These are phyloP conservation scores for Archips xylosteana DNA, from an alignment of 2,888 invertebrate genomes.

Conservation along the genomic window DNA sequence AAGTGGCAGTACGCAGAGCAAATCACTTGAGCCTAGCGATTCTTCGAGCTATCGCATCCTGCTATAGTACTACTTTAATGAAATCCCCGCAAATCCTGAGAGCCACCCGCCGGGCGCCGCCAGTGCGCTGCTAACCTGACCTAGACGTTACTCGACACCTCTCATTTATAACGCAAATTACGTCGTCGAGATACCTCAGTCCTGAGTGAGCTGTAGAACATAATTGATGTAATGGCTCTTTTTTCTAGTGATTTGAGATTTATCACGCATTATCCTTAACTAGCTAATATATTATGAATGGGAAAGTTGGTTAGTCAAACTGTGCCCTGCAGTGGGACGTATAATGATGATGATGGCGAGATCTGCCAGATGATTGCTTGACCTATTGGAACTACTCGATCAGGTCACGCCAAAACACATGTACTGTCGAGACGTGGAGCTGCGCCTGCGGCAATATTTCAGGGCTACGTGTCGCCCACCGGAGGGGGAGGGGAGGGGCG, in stretches of 20 bases:
- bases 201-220: slow-evolving; percentile 19
- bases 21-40: too few relatives aligned
- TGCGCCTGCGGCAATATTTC: slow-evolving; percentile 34
- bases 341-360: too few relatives aligned
- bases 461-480: slow-evolving; percentile 32
- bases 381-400: not conserved
- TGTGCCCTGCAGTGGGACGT: too few relatives aligned
- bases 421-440: not conserved
- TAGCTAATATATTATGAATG: too few relatives aligned
- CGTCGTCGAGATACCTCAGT: slow-evolving; percentile 1
- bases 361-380: not conserved
- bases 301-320: too few relatives aligned
- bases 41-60: too few relatives aligned
- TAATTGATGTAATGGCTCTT: not conserved
- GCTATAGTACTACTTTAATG: too few relatives aligned
- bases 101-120: not conserved
- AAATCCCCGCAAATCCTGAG: too few relatives aligned
- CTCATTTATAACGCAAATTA: slow-evolving; percentile 11
- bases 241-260: not conserved
- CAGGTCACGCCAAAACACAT: not conserved
- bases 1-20: too few relatives aligned
- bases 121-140: not conserved
- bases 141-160: slow-evolving; percentile 5
- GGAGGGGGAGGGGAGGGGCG: slow-evolving; percentile 44
- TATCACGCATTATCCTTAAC: too few relatives aligned